Percentiles rank a stretch among this genome's conserved stretches.
Evolutionary conservation across 2,888 invertebrate species (phyloP).

Genomic region (Baccha elongata): DNA sequence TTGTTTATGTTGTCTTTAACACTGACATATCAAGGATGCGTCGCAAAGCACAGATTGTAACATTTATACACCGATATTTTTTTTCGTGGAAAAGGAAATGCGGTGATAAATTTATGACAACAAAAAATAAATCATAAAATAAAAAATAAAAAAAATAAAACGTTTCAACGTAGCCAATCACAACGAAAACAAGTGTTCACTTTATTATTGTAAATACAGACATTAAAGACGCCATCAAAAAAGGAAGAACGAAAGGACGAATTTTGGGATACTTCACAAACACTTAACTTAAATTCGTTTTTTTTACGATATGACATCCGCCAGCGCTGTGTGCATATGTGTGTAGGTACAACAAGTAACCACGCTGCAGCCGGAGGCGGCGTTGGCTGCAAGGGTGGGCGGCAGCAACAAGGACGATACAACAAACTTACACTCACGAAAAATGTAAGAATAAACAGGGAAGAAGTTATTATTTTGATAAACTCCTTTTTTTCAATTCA

Average conservation of each 20-base stretch:
- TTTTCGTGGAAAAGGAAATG: conserved; percentile 12
- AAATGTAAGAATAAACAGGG: conserved; percentile 33
- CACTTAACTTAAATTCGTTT: conserved; percentile 19
- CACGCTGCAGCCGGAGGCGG: not conserved
- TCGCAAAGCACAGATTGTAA: conserved; percentile 35
- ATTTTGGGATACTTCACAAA: not conserved
- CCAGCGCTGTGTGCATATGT: not conserved
- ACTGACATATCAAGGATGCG: conserved; percentile 51
- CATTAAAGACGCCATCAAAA: conserved; percentile 13
- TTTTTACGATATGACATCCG: conserved; percentile 28
- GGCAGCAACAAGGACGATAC: conserved; percentile 8
- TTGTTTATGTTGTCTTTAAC: conserved; percentile 43
- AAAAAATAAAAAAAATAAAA: conserved; percentile 11
- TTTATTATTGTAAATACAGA: conserved; percentile 46
- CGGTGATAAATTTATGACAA: conserved; percentile 5
- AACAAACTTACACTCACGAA: conserved; percentile 24
- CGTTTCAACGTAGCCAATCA: conserved; percentile 20
- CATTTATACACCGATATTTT: conserved; percentile 11
- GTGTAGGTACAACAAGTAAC: conserved; percentile 6
- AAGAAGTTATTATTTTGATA: conserved; percentile 14
- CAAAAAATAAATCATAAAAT: conserved; percentile 19
- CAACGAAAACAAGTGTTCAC: conserved; percentile 62
- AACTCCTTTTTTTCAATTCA: conserved; percentile 4
- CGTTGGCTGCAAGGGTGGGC: conserved; percentile 3
- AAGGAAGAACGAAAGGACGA: not conserved